Conservation (phyloP, 2,797 vertebrate species). For the Thalassophryne amazonica region DNA sequence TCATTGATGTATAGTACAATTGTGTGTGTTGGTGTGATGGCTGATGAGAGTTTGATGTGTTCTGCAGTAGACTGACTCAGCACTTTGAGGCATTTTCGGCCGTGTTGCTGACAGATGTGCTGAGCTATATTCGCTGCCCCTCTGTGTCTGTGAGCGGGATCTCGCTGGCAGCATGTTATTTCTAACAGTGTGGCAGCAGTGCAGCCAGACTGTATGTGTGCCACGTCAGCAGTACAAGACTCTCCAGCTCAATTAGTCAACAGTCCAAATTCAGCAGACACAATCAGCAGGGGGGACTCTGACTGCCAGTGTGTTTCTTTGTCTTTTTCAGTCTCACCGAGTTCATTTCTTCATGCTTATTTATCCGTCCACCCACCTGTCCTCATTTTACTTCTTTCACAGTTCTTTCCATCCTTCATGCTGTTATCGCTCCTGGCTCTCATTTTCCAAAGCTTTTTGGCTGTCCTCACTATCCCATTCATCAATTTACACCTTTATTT, state of each 20-base stretch:
- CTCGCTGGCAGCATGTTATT: slow-evolving; percentile 32
- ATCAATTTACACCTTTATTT: slow-evolving; percentile 10
- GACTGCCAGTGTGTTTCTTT: slow-evolving; percentile 7
- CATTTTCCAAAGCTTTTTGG: not conserved
- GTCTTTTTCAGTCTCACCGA: not conserved
- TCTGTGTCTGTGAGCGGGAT: slow-evolving; percentile 21
- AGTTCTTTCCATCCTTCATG: not conserved
- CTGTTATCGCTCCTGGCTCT: not conserved
- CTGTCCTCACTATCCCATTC: not conserved
- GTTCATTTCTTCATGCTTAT: not conserved
- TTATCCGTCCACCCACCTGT: not conserved
- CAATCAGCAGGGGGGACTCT: slow-evolving; percentile 12
- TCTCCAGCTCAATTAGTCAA: slow-evolving; percentile 20
- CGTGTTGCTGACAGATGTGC: slow-evolving; percentile 9
- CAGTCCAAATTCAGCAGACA: slow-evolving; percentile 8
- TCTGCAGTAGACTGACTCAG: slow-evolving; percentile 31
- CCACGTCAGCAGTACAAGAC: slow-evolving; percentile 53
- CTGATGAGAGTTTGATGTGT: not conserved
- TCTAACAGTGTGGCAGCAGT: slow-evolving; percentile 48
- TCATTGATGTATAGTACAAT: too few relatives aligned
- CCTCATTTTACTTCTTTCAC: not conserved
- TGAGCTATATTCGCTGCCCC: not conserved
- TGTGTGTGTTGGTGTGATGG: too few relatives aligned
- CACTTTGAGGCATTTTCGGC: slow-evolving; percentile 7
- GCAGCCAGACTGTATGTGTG: slow-evolving; percentile 44